Evolutionary conservation across 1,140 invertebrate species (phyloP).

Genomic region (Reticulitermes speratus): DNA sequence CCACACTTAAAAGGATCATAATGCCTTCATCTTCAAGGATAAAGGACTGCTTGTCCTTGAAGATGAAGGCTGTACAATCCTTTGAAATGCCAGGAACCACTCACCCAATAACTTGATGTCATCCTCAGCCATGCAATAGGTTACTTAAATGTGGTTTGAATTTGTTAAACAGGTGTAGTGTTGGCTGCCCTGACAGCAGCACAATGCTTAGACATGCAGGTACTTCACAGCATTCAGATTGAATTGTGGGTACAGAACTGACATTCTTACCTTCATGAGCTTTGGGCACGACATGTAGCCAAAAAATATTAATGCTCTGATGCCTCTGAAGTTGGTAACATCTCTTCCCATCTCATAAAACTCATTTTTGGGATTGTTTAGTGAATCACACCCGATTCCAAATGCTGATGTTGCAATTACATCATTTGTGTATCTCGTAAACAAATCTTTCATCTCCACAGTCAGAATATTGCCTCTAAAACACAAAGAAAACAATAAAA

Average conservation of each 20-base stretch:
- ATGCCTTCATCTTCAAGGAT: no score
- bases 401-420: conserved; percentile 46
- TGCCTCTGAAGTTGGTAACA: conserved; percentile 21
- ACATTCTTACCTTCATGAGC: background rate
- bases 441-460: conserved; percentile 50
- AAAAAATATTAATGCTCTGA: background rate
- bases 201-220: conserved; percentile 10
- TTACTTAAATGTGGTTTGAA: no score
- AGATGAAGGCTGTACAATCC: conserved; percentile 45
- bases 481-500: no score
- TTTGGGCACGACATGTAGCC: conserved; percentile 21
- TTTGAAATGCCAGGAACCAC: no score
- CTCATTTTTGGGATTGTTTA: conserved; percentile 1
- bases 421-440: conserved; percentile 46
- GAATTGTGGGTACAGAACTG: background rate
- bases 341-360: conserved; percentile 31
- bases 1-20: no score
- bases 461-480: conserved; percentile 35
- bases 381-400: conserved; percentile 33
- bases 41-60: no score
- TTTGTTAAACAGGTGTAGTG: no score
- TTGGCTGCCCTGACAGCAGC: conserved; percentile 23
- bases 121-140: no score
- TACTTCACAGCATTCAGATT: background rate
- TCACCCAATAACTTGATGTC: no score